A percentile compares a stretch with the other conserved stretches of the same genome.
phyloP scores from a whole-genome alignment of 2,888 invertebrate genomes.

The Drosophila atroscutellata region DNA sequence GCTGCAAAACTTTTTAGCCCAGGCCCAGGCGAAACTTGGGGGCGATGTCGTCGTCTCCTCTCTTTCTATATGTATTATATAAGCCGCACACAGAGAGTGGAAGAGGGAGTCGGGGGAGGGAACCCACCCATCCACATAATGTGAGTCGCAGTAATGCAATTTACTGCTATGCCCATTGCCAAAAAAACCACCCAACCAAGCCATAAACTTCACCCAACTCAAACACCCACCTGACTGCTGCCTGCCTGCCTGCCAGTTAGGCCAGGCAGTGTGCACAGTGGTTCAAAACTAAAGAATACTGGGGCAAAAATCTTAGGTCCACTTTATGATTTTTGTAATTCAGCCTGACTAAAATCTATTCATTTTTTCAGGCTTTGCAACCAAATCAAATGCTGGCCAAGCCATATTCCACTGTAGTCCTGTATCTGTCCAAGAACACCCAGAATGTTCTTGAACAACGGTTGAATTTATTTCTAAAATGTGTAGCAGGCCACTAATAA shows the following conservation, averaged over 20 bases:
- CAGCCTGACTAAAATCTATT: neutral
- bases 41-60: constrained; percentile 16
- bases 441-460: neutral
- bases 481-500: neutral
- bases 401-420: neutral
- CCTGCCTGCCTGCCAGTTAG: constrained; percentile 6
- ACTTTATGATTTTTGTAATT: neutral
- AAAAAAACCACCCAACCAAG: constrained; percentile 11
- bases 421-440: neutral
- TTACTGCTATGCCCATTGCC: constrained; percentile 55
- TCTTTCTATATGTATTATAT: constrained; percentile 59
- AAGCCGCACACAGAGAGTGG: constrained; percentile 28
- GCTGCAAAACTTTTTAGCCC: constrained; percentile 53
- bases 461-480: neutral
- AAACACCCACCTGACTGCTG: constrained; percentile 6
- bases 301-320: neutral
- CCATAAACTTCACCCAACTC: neutral
- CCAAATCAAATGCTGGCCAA: neutral
- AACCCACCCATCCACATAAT: constrained; percentile 6
- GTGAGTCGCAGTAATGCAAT: constrained; percentile 74
- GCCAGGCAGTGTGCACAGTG: neutral
- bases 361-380: neutral
- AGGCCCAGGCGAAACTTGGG: constrained; percentile 19
- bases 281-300: neutral
- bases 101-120: neutral